Percentiles rank a stretch among this genome's conserved stretches.
Evolutionary conservation across 2,797 vertebrate species (phyloP).

Genomic region (Atherinosoma microstoma): DNA sequence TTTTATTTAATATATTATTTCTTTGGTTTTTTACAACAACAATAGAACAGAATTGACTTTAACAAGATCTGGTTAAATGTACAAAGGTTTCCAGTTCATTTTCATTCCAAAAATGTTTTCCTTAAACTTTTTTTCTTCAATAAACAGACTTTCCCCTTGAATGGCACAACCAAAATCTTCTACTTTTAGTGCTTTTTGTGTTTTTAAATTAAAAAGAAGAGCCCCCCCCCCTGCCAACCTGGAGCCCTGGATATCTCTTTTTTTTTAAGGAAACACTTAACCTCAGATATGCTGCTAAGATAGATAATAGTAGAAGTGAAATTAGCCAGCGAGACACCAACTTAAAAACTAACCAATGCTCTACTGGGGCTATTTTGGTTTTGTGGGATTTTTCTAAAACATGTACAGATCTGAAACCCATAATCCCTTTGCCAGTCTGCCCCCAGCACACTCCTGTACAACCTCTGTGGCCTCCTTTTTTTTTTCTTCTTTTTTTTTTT

Average conservation of each 20-base stretch:
- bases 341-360: neutral
- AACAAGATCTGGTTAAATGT: neutral
- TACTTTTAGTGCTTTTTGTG: neutral
- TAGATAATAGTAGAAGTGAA: slow-evolving; percentile 18
- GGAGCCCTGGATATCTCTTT: slow-evolving; percentile 26
- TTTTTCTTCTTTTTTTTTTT: slow-evolving; percentile 33
- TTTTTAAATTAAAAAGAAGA: neutral
- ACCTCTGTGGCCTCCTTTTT: slow-evolving; percentile 34
- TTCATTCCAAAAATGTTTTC: neutral
- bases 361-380: neutral
- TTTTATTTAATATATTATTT: neutral
- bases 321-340: slow-evolving; percentile 13
- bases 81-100: neutral
- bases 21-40: neutral
- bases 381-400: neutral
- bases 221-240: slow-evolving; percentile 4
- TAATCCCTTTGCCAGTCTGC: slow-evolving; percentile 5
- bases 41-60: neutral
- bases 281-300: slow-evolving; percentile 30
- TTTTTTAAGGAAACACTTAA: slow-evolving; percentile 23
- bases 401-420: slow-evolving; percentile 15
- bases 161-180: neutral
- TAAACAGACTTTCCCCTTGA: neutral
- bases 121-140: neutral
- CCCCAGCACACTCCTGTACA: neutral